phyloP scores from a whole-genome alignment of 2,888 invertebrate species.

The Deilephila elpenor region DNA sequence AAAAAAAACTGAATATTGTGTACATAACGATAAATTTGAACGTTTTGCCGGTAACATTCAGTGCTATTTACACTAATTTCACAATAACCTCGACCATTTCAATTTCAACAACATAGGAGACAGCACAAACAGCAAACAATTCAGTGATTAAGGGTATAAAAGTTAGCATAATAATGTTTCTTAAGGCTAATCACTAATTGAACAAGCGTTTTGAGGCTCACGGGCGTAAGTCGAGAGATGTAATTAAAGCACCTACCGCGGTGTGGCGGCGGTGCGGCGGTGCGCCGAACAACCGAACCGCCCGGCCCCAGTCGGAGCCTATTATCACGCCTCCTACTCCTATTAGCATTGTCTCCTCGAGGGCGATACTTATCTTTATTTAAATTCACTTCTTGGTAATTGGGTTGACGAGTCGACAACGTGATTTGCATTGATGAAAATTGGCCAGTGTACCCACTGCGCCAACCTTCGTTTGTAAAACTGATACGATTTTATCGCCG shows the following conservation, averaged over 20 bases:
- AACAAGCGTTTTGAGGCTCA: slow-evolving; percentile 81
- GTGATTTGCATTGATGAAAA: slow-evolving; percentile 85
- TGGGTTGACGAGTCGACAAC: slow-evolving; percentile 85
- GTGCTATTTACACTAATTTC: neutral
- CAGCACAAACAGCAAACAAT: neutral
- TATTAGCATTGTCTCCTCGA: slow-evolving; percentile 84
- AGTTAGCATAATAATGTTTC: slow-evolving; percentile 70
- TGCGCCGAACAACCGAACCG: slow-evolving; percentile 46
- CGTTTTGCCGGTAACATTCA: neutral
- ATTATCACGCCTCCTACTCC: slow-evolving; percentile 82
- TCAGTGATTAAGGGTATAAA: slow-evolving; percentile 11
- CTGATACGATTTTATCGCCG: slow-evolving; percentile 55
- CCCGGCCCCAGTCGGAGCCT: slow-evolving; percentile 74
- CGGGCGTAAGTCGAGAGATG: slow-evolving; percentile 79
- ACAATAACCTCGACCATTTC: neutral
- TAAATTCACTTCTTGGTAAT: slow-evolving; percentile 85
- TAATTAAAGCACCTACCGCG: slow-evolving; percentile 82
- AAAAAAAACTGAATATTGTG: too few species aligned
- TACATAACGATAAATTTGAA: too few species aligned
- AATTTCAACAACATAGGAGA: neutral
- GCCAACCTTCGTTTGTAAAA: slow-evolving; percentile 73
- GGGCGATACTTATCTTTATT: slow-evolving; percentile 85
- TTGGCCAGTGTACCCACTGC: slow-evolving; percentile 73
- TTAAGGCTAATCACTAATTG: slow-evolving; percentile 79
- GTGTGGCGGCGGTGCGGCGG: slow-evolving; percentile 63